Base-by-base conservation (phyloP, 2,113 vertebrate species). In the Felis chaus region DNA sequence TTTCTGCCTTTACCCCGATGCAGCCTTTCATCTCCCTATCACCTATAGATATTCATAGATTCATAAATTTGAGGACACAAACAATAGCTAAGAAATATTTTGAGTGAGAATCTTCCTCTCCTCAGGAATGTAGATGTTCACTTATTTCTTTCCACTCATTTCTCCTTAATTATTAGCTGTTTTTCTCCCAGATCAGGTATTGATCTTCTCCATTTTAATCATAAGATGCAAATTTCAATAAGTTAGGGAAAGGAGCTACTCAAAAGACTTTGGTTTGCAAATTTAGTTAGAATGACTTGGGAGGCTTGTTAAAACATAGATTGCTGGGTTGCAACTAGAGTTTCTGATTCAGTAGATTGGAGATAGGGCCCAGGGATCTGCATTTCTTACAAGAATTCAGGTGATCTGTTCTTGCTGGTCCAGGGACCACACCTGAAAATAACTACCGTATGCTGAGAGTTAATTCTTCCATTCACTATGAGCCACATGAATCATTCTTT, bases 351-450 rank as follows among this genome's bases (percentile, higher is more conserved):
- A 61, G 23, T n/a, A 39, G 10, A 1, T 33, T 18, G 65, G 31
- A 1, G 4, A 1, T 18, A 9, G 6, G 18, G 5, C 3, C 19
- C 5, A 66, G 12, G 7, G 7, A 74, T 33, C 12, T 68, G 3
- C 3, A 61, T 91, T 90, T 88, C 79, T 65, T 29, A 16, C 4
- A 81, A 27, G 5, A 55, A 27, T 4, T 41, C 7, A 71, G 1
- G 21, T 21, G 10, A 39, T 45, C 31, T 74, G 31, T n/a, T 1
- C 18, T 80, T 55, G 27, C 29, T 71, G 6, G 23, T 27, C 65
- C 53, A 66, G 14, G 12, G 39, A 25, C 7, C 19, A 63, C 6
- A 29, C 7, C 3, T 55, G 55, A 85, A 10, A 84, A 66, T 85
- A 31, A 79, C 2, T 10, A 55, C 23, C 36, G 0, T 7, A 39